Conservation (phyloP, 2,888 invertebrate genomes). For the Carcina quercana region DNA sequence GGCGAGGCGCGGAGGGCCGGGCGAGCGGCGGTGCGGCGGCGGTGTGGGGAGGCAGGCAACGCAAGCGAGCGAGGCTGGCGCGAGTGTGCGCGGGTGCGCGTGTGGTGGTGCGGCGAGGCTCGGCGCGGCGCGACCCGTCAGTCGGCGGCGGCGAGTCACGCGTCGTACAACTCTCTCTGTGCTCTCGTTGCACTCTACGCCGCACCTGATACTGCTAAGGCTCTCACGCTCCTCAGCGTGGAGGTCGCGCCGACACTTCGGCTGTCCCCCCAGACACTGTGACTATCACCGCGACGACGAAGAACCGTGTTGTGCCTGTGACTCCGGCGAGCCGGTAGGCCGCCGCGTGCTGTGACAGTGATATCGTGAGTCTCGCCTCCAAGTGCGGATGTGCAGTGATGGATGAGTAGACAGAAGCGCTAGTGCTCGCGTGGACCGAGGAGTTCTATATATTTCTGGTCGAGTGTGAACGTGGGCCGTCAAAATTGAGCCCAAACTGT, state of each 20-base stretch:
- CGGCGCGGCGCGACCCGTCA: slow-evolving; percentile 68
- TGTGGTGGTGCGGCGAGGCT: slow-evolving; percentile 55
- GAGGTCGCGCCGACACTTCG: slow-evolving; percentile 57
- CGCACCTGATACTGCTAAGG: slow-evolving; percentile 54
- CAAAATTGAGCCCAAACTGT: slow-evolving; percentile 74
- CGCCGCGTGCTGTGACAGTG: slow-evolving; percentile 70
- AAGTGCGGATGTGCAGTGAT: slow-evolving; percentile 74
- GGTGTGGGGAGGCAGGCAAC: slow-evolving; percentile 19
- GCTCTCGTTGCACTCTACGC: slow-evolving; percentile 52
- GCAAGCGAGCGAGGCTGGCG: slow-evolving; percentile 22
- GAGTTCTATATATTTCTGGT: slow-evolving; percentile 47
- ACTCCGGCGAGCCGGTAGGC: slow-evolving; percentile 50
- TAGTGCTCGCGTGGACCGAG: slow-evolving; percentile 46
- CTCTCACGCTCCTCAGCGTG: slow-evolving; percentile 62
- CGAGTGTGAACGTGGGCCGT: slow-evolving; percentile 56
- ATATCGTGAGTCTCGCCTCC: slow-evolving; percentile 61
- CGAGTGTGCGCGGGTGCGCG: slow-evolving; percentile 50
- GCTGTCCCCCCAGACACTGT: slow-evolving; percentile 38
- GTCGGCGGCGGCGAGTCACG: slow-evolving; percentile 71
- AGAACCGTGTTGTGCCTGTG: slow-evolving; percentile 39
- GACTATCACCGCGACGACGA: slow-evolving; percentile 42
- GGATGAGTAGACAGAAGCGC: slow-evolving; percentile 63
- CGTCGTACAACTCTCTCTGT: too few relatives aligned
- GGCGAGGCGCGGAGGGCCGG: slow-evolving; percentile 32
- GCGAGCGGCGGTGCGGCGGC: slow-evolving; percentile 14